Base-by-base conservation (phyloP, 37 sponge, comb jelly and placozoan genomes). In the Oscarella lobularis region DNA sequence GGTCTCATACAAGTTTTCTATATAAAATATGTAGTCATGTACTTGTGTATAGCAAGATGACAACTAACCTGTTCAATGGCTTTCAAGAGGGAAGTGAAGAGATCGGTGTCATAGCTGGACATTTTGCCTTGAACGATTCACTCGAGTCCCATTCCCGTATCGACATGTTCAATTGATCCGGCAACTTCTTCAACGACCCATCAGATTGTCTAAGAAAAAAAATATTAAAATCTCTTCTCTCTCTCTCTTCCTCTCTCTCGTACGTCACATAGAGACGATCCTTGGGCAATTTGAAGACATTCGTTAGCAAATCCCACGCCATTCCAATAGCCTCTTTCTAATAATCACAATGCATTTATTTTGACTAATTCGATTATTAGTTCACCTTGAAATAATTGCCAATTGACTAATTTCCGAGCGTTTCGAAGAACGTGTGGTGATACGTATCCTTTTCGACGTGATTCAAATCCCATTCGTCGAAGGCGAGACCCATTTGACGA, bases 351-450 rank as follows among this genome's bases (percentile, higher is more conserved):
- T n/a, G n/a, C n/a, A n/a, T n/a, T n/a, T n/a, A n/a, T n/a, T n/a
- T n/a, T n/a, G n/a, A n/a, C n/a, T n/a, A n/a, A n/a, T n/a, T n/a
- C n/a, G n/a, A n/a, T n/a, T n/a, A n/a, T n/a, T n/a, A n/a, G n/a
- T 39, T 55, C 5, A 89, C 94, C 87, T 98, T 98, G 74, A 98
- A 98, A 67, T 81, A 98, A 31, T 98, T 95, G 40, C 99, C 99
- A 76, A 98, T 94, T 38, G 85, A 83, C 99, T 95, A 98, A 75
- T 86, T 98, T 0, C 99, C 99, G 36, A 98, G 70, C 99, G 94
- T 98, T 67, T 98, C 99, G 78, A 98, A 98, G 85, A 98, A 98
- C 33, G 99, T 98, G 81, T 98, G 99, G 67, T 98, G 99, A 48
- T 98, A 98, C 30, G 83, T 84, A 78, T 98, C 99, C 66, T 98